Conservation (phyloP, 2,888 invertebrate genomes). For the Dryobota labecula region DNA sequence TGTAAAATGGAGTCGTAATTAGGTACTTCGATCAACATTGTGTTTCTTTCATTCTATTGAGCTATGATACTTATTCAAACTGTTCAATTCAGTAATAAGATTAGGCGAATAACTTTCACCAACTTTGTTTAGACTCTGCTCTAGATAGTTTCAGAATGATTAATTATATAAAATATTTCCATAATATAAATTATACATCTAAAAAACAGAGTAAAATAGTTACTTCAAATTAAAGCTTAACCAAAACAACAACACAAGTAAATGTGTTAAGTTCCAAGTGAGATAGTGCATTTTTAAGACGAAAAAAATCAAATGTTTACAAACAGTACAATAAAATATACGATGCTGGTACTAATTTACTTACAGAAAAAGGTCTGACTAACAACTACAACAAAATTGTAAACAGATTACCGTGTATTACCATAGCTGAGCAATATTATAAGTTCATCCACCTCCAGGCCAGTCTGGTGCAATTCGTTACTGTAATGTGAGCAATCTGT, state of each 20-base stretch:
- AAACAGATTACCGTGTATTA: constrained; percentile 52
- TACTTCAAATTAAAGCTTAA: background rate
- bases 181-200: background rate
- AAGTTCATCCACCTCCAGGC: constrained; percentile 80
- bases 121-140: no score
- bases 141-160: no score
- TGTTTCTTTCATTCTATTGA: background rate
- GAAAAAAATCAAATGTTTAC: no score
- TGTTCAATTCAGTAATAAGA: no score
- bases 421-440: constrained; percentile 50
- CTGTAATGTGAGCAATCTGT: constrained; percentile 88
- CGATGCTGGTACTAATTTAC: background rate
- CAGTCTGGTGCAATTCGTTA: constrained; percentile 86
- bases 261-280: background rate
- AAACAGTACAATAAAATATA: no score
- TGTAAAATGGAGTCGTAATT: background rate
- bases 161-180: no score
- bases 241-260: background rate
- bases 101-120: no score
- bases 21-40: background rate
- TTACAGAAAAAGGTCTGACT: background rate
- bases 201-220: background rate
- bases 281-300: background rate
- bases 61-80: background rate
- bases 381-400: constrained; percentile 6